These are phyloP conservation scores for Orius insidiosus DNA, from an alignment of 1,140 invertebrate genomes.

Conservation along the genomic window DNA sequence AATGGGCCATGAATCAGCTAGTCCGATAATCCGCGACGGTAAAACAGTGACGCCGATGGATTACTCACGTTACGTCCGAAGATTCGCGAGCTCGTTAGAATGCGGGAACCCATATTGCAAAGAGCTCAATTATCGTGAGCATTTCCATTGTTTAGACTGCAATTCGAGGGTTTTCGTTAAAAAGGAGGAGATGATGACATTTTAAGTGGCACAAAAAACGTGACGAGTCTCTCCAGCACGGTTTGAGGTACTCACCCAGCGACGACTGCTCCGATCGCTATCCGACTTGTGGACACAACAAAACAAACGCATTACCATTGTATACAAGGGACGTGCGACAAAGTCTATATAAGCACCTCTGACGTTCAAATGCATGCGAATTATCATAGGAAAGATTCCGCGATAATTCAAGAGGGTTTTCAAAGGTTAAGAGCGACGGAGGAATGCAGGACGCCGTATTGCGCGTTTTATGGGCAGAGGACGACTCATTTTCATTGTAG, in stretches of 20 bases:
- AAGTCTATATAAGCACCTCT: conserved; percentile 91
- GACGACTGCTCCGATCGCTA: conserved; percentile 78
- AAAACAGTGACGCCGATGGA: conserved; percentile 31
- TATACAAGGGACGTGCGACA: conserved; percentile 44
- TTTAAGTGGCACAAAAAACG: conserved; percentile 99
- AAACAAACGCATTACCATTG: conserved; percentile 99
- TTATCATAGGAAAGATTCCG: conserved; percentile 93
- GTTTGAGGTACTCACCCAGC: conserved; percentile 82
- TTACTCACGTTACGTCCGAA: conserved; percentile 65
- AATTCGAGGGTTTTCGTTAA: conserved; percentile 76
- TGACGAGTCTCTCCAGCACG: conserved; percentile 88
- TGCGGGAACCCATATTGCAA: conserved; percentile 65
- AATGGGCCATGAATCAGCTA: conserved; percentile 2
- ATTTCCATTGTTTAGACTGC: conserved; percentile 93
- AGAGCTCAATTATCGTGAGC: conserved; percentile 74
- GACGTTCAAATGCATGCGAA: conserved; percentile 99
- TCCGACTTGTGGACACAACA: conserved; percentile 74
- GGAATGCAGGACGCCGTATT: conserved; percentile 70
- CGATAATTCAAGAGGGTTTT: conserved; percentile 93
- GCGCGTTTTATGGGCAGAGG: conserved; percentile 82
- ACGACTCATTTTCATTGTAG: conserved; percentile 97
- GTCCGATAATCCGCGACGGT: conserved; percentile 8
- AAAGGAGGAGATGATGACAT: conserved; percentile 98
- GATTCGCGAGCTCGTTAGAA: conserved; percentile 53
- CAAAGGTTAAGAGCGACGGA: conserved; percentile 81